Percentiles rank a stretch among this genome's conserved stretches.
These are phyloP conservation scores for Spilosoma lubricipeda DNA, from an alignment of 2,888 invertebrate genomes.

Conservation along the genomic window DNA sequence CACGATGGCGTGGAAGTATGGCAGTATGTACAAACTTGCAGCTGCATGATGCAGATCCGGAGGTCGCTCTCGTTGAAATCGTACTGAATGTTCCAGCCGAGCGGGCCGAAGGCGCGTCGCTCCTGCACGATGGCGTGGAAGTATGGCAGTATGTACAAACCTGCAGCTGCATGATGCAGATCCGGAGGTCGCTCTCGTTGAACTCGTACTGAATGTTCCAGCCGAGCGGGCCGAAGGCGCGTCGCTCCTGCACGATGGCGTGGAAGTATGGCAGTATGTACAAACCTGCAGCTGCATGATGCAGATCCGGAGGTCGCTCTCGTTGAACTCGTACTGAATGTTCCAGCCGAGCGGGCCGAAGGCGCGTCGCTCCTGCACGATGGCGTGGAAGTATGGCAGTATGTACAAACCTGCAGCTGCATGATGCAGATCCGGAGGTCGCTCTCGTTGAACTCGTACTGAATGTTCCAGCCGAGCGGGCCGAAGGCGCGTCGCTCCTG, in stretches of 20 bases:
- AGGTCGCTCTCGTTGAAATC: slow-evolving; percentile 98
- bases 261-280: slow-evolving; percentile 90
- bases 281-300: slow-evolving; percentile 91
- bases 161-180: slow-evolving; percentile 93
- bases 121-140: slow-evolving; percentile 98
- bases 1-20: slow-evolving; percentile 96
- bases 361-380: slow-evolving; percentile 96
- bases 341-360: slow-evolving; percentile 99
- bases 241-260: slow-evolving; percentile 95
- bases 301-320: slow-evolving; percentile 95
- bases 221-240: slow-evolving; percentile 97
- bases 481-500: slow-evolving; percentile 98
- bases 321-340: slow-evolving; percentile 98
- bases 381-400: too few relatives aligned
- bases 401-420: slow-evolving; percentile 90
- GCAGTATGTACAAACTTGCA: too few relatives aligned
- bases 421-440: slow-evolving; percentile 93
- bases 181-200: slow-evolving; percentile 96
- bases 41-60: too few relatives aligned
- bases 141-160: slow-evolving; percentile 68
- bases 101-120: slow-evolving; percentile 95
- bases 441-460: slow-evolving; percentile 98
- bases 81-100: slow-evolving; percentile 98
- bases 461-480: slow-evolving; percentile 98
- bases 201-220: slow-evolving; percentile 99